Base-by-base conservation (phyloP, 2,888 invertebrate genomes). In the Eurytoma adleriae region DNA sequence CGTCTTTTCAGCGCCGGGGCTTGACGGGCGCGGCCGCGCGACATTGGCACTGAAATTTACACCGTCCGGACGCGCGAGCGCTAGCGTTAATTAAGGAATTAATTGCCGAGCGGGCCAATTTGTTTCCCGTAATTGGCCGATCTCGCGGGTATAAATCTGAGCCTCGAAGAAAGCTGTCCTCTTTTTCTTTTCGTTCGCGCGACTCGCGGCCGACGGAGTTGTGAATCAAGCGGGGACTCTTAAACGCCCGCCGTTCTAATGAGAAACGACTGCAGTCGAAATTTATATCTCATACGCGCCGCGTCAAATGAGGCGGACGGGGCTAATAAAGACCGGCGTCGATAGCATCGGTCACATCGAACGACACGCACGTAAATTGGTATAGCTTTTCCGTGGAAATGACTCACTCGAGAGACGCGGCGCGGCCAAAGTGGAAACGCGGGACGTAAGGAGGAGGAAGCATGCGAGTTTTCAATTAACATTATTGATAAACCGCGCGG, bases 61-160 rank as follows among this genome's bases (percentile, higher is more conserved):
- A 69, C 56, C 27, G 24, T 20, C 54, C 20, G 24, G 24, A 59
- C 24, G 59, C 59, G 24, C 12, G 59, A 12, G 59, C 59, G 59
- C n/a, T 68, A 70, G 61, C 54, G 72, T 79, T 76, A 82, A 82
- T 82, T 73, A 76, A 77, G 76, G 72, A 79, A 81, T 72, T 76
- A 72, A 81, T 81, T 73, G 72, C 30, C 30, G 30, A 59, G 54
- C 27, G 16, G 59, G 40, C 78, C 76, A 70, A 81, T 81, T 81
- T 68, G 75, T 75, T 81, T 68, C 68, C 50, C 62, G 62, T 76
- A 64, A 81, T 79, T 76, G 75, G 69, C n/a, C 57, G 30, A 62
- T 27, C 27, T 7, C 10, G 62, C 30, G n/a, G 16, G 62, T 62
- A 30, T n/a, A 40, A 40, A 40, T 40, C 40, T 40, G 40, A 40